Evolutionary conservation across 2,888 invertebrate species (phyloP).

Genomic region (Galeopsomyia nigrocyanea): DNA sequence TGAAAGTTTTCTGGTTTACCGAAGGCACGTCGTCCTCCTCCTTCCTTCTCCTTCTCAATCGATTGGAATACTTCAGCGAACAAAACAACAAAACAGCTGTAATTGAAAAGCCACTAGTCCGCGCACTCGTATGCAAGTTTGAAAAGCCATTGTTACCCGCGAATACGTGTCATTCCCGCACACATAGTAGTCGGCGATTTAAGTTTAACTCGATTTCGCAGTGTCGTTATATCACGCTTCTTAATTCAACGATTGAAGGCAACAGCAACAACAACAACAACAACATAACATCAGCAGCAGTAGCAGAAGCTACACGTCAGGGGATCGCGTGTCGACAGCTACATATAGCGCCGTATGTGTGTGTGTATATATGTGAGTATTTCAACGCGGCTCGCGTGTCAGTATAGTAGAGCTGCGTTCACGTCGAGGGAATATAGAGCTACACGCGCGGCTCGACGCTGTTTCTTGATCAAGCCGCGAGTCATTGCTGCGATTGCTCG

Average conservation of each 20-base stretch:
- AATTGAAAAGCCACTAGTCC: background rate
- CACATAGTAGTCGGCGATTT: background rate
- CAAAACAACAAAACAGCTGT: conserved; percentile 13
- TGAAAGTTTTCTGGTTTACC: conserved; percentile 31
- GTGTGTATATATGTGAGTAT: conserved; percentile 23
- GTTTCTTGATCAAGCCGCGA: conserved; percentile 37
- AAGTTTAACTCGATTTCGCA: too few relatives aligned
- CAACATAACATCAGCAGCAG: too few relatives aligned
- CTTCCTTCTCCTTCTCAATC: background rate
- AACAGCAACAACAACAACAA: too few relatives aligned
- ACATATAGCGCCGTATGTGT: background rate
- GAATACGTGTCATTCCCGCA: background rate
- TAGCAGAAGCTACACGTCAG: too few relatives aligned
- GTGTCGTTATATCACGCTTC: too few relatives aligned
- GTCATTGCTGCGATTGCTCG: conserved; percentile 33
- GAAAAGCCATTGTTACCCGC: conserved; percentile 2
- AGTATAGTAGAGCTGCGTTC: background rate
- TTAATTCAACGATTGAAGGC: too few relatives aligned
- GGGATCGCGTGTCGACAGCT: conserved; percentile 49
- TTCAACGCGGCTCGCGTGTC: conserved; percentile 32
- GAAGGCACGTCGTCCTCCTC: conserved; percentile 13
- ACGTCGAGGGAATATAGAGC: background rate
- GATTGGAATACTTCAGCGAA: conserved; percentile 21
- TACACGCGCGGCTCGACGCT: background rate
- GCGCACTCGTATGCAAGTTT: background rate